phyloP scores from a whole-genome alignment of 2,888 invertebrate genomes.

The Leptopterna dolabrata region DNA sequence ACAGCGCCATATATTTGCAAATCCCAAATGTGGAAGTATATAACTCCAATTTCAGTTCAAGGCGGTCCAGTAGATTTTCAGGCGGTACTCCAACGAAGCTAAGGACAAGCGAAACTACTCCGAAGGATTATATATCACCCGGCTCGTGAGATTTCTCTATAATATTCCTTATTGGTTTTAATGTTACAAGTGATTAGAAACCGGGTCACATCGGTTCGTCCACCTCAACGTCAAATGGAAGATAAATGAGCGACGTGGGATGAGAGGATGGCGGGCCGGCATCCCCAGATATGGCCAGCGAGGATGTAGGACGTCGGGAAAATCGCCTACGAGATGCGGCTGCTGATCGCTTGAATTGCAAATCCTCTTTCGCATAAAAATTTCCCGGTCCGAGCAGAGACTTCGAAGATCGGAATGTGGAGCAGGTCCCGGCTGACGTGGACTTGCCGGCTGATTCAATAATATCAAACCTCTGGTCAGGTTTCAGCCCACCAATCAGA shows the following conservation, averaged over 20 bases:
- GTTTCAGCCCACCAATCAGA: too few relatives aligned
- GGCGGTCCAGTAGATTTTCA: not conserved
- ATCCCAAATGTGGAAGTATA: not conserved
- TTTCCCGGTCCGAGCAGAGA: not conserved
- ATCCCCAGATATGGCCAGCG: constrained; percentile 5
- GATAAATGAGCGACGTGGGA: constrained; percentile 25
- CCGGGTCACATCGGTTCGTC: constrained; percentile 22
- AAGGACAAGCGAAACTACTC: not conserved
- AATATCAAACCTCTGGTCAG: too few relatives aligned
- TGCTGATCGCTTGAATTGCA: constrained; percentile 26
- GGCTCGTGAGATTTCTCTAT: not conserved
- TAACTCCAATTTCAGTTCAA: not conserved
- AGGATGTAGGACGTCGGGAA: constrained; percentile 18
- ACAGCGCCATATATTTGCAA: not conserved
- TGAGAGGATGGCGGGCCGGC: not conserved
- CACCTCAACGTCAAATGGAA: constrained; percentile 10
- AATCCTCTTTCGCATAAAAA: not conserved
- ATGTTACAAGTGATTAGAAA: constrained; percentile 20
- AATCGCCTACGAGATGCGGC: constrained; percentile 19
- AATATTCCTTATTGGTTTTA: not conserved
- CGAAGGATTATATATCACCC: not conserved
- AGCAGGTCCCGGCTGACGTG: not conserved
- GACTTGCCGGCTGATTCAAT: too few relatives aligned
- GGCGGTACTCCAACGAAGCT: not conserved
- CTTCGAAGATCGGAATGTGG: not conserved